Evolutionary conservation across 2,888 invertebrate species (phyloP), one percentile per base, ranked within the genome.

Genomic region (Serrognathus titanus): DNA sequence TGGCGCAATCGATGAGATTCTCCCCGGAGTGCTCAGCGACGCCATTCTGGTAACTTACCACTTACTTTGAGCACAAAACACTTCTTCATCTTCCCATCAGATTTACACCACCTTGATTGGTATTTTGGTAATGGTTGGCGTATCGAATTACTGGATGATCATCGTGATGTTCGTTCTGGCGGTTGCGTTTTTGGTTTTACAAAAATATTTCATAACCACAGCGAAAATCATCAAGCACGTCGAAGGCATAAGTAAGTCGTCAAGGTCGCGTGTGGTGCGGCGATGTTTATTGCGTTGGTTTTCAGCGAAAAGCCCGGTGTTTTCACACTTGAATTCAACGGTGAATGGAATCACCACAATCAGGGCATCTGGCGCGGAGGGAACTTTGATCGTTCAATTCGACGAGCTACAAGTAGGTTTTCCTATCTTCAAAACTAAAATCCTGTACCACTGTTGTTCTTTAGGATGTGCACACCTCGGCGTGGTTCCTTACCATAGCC

Each of bases 341-440:
- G 79, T 95, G 5, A 85, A 88, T 60, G 96, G 95, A 1, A 83
- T 96, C 12, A 85, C 89, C 47, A 93, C 93, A 0, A 92, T 96
- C 59, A 82, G 96, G 56, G 89, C 94, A 0, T 85, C 87, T 1
- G 81, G 83, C n/a, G 85, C 87, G 1, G 84, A 90, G 74, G 79
- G 84, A 58, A 79, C 85, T 59, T 84, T 94, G 51, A 82, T 84
- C 48, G 80, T 83, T 65, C 88, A 89, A 68, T 90, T 91, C 65
- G 90, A 90, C 70, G 72, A 76, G 39, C 82, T 86, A 66, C 88
- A 89, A 57, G 49, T 68, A 71, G 90, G 37, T 90, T 90, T 75
- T 79, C 16, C 3, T n/a, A n/a, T 90, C 0, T 90, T 90, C 70
- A 90, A 91, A 67, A 82, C 89, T 12, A 35, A n/a, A n/a, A 35